Conservation (phyloP, 2,113 vertebrate species). For the Nycticebus coucang region DNA sequence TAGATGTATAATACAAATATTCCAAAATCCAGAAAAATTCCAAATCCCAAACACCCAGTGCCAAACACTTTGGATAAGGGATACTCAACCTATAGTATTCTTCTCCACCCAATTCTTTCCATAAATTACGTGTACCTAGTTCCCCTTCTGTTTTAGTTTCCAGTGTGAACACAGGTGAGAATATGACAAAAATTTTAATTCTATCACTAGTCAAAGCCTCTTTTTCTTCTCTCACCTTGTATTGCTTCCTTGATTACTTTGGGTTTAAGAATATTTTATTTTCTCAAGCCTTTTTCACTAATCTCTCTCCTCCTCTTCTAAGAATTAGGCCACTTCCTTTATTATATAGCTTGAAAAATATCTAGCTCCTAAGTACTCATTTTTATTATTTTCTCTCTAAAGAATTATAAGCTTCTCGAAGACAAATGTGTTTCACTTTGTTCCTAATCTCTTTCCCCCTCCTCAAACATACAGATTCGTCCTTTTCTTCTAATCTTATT, state of each 20-base stretch:
- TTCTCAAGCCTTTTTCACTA: constrained; percentile 45
- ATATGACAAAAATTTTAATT: constrained; percentile 30
- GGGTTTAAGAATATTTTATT: constrained; percentile 28
- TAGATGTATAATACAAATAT: neutral
- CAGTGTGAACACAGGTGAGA: neutral
- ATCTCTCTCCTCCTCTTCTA: neutral
- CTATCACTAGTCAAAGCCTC: neutral
- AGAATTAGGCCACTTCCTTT: neutral
- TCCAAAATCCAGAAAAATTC: neutral
- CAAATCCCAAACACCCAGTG: neutral
- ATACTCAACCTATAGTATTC: neutral
- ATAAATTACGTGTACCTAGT: neutral
- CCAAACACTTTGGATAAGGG: neutral
- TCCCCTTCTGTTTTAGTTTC: constrained; percentile 40
- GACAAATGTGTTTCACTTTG: neutral
- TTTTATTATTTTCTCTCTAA: neutral
- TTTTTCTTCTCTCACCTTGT: constrained; percentile 10
- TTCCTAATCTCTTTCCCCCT: neutral
- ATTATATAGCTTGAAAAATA: constrained; percentile 13
- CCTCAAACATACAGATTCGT: neutral
- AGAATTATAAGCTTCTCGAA: neutral
- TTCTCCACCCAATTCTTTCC: neutral
- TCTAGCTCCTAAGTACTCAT: neutral
- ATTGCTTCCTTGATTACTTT: neutral
- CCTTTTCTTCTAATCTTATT: neutral